Evolutionary conservation across 2,888 invertebrate species (phyloP).

Genomic region (Melanostoma scalare): DNA sequence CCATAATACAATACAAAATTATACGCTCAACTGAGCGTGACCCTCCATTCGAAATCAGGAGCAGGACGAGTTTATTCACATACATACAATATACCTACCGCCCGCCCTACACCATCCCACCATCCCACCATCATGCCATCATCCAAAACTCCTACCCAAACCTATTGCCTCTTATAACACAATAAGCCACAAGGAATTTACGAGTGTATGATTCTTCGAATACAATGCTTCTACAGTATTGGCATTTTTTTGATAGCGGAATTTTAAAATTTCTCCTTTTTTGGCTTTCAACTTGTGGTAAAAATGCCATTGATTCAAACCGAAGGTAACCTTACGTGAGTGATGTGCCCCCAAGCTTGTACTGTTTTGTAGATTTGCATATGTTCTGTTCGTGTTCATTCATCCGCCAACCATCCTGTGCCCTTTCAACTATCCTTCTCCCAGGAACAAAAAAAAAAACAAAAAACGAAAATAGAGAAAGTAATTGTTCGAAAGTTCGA

Average conservation of each 20-base stretch:
- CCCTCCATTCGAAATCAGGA: slow-evolving; percentile 10
- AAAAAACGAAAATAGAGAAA: neutral
- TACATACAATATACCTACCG: neutral
- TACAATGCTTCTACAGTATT: slow-evolving; percentile 3
- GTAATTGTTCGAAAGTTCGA: slow-evolving; percentile 4
- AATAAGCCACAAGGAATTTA: slow-evolving; percentile 36
- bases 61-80: neutral
- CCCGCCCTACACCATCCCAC: slow-evolving; percentile 1
- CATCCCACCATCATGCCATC: neutral
- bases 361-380: slow-evolving; percentile 28
- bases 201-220: slow-evolving; percentile 14
- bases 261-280: neutral
- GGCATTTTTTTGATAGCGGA: slow-evolving; percentile 3
- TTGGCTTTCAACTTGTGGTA: slow-evolving; percentile 9
- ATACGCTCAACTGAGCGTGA: slow-evolving; percentile 56
- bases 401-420: slow-evolving; percentile 2
- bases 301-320: slow-evolving; percentile 40
- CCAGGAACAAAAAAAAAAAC: neutral
- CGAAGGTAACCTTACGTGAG: slow-evolving; percentile 39
- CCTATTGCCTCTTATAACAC: neutral
- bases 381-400: slow-evolving; percentile 27
- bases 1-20: slow-evolving; percentile 50
- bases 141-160: neutral
- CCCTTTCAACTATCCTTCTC: slow-evolving; percentile 4
- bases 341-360: slow-evolving; percentile 49